Evolutionary conservation across 2,797 vertebrate genomes (phyloP), one percentile per base, ranked within the genome.

Genomic region (Acanthurus tractus): DNA sequence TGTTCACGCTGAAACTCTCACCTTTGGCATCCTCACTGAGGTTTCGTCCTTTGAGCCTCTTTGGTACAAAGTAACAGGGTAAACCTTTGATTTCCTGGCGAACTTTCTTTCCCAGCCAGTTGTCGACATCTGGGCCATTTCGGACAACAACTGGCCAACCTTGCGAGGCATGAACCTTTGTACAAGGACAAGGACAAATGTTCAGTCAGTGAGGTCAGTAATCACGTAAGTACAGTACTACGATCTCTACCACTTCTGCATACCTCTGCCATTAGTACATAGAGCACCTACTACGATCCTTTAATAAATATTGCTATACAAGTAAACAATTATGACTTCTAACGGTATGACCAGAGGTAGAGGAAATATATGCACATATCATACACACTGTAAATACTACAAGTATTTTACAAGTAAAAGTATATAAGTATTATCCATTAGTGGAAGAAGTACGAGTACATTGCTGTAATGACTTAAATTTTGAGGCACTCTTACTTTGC

Each of bases 81-180:
- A 6, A 0, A 0, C 1, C 17, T 82, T n/a, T 88, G 34, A 95
- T 76, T 0, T 64, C 3, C 4, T 1, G 74, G 9, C 82, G 94
- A 49, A 49, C 80, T 84, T 96, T 96, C 69, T 12, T 88, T 65
- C 96, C 96, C 56, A 97, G 93, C 96, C 96, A 98, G 0, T 69
- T 52, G 23, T 89, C 56, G 82, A 97, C 90, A 12, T 81, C 73
- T 3, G 95, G 90, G 13, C 96, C 96, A 0, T 62, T 10, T 6
- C 64, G 50, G 34, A 94, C 92, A 14, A 90, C 87, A 4, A 0
- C 0, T 0, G 96, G 96, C 96, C 96, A 97, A 75, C 85, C 89
- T 79, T 88, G 84, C 12, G 20, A 42, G 2, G 68, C 0, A 7
- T 50, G 42, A 8, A 70, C 48, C 84, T 85, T 8, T 1, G 2